Evolutionary conservation across 2,888 invertebrate genomes (phyloP).

Genomic region (Heterodera filipjevi): DNA sequence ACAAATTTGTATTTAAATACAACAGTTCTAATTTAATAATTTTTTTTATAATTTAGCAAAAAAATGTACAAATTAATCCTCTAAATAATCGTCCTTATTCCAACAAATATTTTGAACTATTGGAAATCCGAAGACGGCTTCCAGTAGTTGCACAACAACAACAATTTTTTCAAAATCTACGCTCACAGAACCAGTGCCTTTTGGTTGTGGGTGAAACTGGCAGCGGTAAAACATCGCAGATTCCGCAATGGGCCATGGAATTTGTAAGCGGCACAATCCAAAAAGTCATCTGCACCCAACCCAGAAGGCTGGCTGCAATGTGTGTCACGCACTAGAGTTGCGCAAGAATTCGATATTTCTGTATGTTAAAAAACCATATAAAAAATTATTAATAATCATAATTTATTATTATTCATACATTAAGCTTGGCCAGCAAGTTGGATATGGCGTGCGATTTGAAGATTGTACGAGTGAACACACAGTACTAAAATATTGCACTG

Average conservation of each 20-base stretch:
- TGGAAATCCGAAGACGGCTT: not conserved
- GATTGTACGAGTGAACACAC: constrained; percentile 77
- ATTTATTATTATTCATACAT: constrained; percentile 9
- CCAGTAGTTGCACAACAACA: constrained; percentile 65
- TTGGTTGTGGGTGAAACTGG: constrained; percentile 93
- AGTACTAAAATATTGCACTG: not conserved
- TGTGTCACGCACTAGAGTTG: constrained; percentile 90
- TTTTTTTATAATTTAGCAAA: too few relatives aligned
- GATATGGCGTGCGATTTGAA: constrained; percentile 96
- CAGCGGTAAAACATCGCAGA: constrained; percentile 97
- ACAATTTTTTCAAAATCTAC: not conserved
- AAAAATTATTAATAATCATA: too few relatives aligned
- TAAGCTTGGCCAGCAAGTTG: constrained; percentile 81
- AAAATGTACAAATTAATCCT: too few relatives aligned
- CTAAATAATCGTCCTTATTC: not conserved
- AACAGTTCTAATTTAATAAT: too few relatives aligned
- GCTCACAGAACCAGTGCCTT: constrained; percentile 39
- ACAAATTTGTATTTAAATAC: too few relatives aligned
- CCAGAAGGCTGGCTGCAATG: constrained; percentile 98
- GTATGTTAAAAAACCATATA: too few relatives aligned
- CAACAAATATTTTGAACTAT: not conserved
- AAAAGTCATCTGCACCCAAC: constrained; percentile 44
- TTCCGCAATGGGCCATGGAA: constrained; percentile 81
- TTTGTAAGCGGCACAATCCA: not conserved
- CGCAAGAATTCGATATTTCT: constrained; percentile 65